Percentiles rank a stretch among this genome's conserved stretches.
Conservation (phyloP, 2,113 vertebrate genomes). For the Scomber colias region DNA sequence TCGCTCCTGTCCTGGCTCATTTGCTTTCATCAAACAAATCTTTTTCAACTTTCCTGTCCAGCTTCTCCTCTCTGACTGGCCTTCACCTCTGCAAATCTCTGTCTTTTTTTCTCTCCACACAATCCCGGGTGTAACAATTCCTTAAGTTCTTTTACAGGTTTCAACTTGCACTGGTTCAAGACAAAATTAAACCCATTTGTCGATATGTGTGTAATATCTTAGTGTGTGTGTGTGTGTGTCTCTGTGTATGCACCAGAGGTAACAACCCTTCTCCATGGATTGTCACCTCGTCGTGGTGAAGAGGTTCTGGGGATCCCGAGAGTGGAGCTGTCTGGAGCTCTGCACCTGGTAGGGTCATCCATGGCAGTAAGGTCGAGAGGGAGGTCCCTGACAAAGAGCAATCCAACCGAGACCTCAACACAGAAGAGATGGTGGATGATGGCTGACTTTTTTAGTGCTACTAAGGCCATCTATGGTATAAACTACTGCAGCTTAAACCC, state of each 20-base stretch:
- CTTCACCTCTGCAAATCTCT: conserved; percentile 19
- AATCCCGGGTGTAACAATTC: conserved; percentile 33
- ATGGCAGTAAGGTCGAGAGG: background rate
- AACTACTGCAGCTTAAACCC: too few species aligned
- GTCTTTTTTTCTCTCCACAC: background rate
- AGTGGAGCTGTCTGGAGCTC: background rate
- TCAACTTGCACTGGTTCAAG: conserved; percentile 22
- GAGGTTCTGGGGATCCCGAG: background rate
- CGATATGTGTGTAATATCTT: background rate
- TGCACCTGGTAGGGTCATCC: background rate
- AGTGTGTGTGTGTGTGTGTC: background rate
- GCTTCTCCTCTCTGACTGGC: conserved; percentile 27
- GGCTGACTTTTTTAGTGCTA: too few species aligned
- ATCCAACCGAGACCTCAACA: too few species aligned
- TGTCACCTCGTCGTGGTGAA: too few species aligned
- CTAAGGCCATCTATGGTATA: too few species aligned
- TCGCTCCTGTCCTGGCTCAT: conserved; percentile 31
- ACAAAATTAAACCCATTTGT: conserved; percentile 4
- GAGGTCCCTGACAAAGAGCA: too few species aligned
- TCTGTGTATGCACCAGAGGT: background rate
- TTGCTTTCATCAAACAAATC: conserved; percentile 62
- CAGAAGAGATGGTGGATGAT: too few species aligned
- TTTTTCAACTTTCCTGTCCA: background rate
- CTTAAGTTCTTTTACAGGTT: conserved; percentile 32
- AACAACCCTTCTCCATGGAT: too few species aligned